Evolutionary conservation across 2,797 vertebrate genomes (phyloP).

Genomic region (Melanogrammus aeglefinus): DNA sequence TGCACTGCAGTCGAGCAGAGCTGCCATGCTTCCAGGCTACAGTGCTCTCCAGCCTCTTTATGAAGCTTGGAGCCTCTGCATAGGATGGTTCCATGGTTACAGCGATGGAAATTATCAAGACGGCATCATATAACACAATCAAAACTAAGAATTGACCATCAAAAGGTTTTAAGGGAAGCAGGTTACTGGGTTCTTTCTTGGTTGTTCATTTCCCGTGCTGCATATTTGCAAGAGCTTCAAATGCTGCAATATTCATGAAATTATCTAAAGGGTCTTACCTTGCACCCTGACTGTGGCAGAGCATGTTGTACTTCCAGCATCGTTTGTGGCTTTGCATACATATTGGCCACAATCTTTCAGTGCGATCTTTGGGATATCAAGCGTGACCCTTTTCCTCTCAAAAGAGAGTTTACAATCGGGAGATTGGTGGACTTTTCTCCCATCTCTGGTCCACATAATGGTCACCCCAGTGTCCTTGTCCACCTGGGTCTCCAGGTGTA

Average conservation of each 20-base stretch:
- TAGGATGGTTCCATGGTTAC: constrained; percentile 22
- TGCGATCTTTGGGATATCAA: constrained; percentile 84
- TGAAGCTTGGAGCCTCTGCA: constrained; percentile 68
- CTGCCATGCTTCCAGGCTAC: constrained; percentile 83
- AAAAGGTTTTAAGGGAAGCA: neutral
- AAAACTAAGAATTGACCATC: constrained; percentile 19
- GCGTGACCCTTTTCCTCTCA: constrained; percentile 84
- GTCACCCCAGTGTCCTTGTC: constrained; percentile 86
- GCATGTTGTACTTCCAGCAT: constrained; percentile 83
- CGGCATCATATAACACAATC: constrained; percentile 16
- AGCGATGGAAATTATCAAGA: constrained; percentile 34
- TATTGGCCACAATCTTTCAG: constrained; percentile 87
- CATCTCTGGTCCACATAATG: constrained; percentile 82
- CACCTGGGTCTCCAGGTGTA: constrained; percentile 85
- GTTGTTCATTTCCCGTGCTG: constrained; percentile 38
- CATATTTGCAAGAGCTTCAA: constrained; percentile 42
- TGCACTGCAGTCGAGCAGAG: constrained; percentile 80
- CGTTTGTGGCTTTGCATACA: constrained; percentile 81
- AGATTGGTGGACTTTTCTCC: constrained; percentile 82
- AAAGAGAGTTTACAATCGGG: constrained; percentile 88
- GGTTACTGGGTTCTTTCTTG: neutral
- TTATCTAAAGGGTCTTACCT: constrained; percentile 79
- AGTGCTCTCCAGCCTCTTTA: constrained; percentile 84
- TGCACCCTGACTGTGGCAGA: constrained; percentile 78
- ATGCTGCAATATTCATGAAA: constrained; percentile 42